phyloP scores from a whole-genome alignment of 1,140 invertebrate genomes.

The Paramacrobiotus metropolitanus region DNA sequence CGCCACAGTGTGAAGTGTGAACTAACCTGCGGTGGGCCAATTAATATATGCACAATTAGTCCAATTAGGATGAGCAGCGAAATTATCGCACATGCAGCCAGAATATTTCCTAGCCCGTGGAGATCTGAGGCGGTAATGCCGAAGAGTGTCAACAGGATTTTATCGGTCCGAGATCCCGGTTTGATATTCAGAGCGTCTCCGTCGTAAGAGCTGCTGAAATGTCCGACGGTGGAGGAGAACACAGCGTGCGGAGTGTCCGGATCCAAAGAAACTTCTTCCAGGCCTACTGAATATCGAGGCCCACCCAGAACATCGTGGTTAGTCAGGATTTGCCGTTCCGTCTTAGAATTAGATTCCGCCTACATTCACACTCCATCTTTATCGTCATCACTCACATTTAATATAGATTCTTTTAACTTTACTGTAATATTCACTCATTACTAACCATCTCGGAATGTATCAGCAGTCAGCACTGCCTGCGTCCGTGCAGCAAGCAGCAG shows the following conservation, averaged over 20 bases:
- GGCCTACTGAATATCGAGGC: neutral
- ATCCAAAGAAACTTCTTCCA: neutral
- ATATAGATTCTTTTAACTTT: neutral
- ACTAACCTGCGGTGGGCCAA: conserved; percentile 21
- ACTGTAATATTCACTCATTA: neutral
- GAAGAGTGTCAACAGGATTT: neutral
- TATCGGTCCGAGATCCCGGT: neutral
- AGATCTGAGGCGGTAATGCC: neutral
- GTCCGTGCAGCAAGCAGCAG: neutral
- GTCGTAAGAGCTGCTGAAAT: neutral
- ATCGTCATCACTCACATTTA: neutral
- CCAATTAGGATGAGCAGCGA: conserved; percentile 20
- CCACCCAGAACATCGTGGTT: neutral
- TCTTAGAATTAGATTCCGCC: neutral
- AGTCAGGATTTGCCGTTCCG: neutral
- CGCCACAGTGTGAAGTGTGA: neutral
- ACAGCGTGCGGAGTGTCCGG: neutral
- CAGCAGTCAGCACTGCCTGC: neutral
- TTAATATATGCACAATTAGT: conserved; percentile 20
- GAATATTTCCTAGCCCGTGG: conserved; percentile 16
- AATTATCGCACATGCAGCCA: conserved; percentile 17
- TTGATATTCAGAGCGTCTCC: neutral
- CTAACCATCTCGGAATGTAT: neutral
- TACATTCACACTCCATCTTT: neutral
- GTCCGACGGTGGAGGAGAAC: neutral